Evolutionary conservation across 2,797 vertebrate genomes (phyloP).

Genomic region (Brachyalestes nurse): DNA sequence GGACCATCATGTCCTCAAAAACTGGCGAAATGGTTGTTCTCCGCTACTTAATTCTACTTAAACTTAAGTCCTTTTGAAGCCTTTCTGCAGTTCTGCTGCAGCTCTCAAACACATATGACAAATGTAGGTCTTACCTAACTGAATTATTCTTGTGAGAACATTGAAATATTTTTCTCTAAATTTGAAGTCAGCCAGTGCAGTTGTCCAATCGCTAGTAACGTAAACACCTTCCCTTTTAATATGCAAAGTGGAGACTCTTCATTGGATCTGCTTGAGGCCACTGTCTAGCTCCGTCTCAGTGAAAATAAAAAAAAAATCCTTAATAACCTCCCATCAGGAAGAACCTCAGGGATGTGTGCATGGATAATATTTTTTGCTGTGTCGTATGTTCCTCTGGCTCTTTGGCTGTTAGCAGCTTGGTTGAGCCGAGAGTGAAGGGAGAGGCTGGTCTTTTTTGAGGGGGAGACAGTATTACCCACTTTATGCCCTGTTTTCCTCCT

Average conservation of each 20-base stretch:
- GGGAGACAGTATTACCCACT: not conserved
- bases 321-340: conserved; percentile 9
- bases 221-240: not conserved
- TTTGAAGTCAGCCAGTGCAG: not conserved
- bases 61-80: not conserved
- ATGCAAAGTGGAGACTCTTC: conserved; percentile 17
- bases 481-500: conserved; percentile 8
- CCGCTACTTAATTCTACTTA: too few species aligned
- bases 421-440: conserved; percentile 25
- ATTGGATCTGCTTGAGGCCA: not conserved
- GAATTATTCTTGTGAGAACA: not conserved
- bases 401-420: conserved; percentile 8
- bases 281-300: not conserved
- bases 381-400: not conserved
- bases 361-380: conserved; percentile 23
- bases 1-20: not conserved
- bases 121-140: not conserved
- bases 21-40: not conserved
- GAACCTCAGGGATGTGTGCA: conserved; percentile 21
- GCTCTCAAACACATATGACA: not conserved
- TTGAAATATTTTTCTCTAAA: conserved; percentile 3
- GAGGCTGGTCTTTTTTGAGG: not conserved
- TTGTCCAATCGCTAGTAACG: conserved; percentile 3
- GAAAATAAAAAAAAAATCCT: conserved; percentile 42
- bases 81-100: not conserved